Conservation (phyloP, 2,113 vertebrate species). For the Brienomyrus longianalis region DNA sequence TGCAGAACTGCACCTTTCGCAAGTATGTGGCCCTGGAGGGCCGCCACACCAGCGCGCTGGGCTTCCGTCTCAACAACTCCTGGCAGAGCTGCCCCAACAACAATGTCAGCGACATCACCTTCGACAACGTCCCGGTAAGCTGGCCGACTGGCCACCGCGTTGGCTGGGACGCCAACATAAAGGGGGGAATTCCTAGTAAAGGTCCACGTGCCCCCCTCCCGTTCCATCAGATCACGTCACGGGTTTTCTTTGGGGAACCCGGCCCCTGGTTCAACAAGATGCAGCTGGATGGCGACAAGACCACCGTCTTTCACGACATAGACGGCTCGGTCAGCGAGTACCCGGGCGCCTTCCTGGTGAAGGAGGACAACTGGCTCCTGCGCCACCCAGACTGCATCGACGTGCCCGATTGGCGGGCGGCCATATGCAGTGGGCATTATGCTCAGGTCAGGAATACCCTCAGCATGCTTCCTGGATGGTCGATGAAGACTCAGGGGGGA, state of each 20-base stretch:
- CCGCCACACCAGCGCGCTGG: slow-evolving; percentile 87
- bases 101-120: slow-evolving; percentile 73
- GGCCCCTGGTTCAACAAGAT: slow-evolving; percentile 91
- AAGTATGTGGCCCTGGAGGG: slow-evolving; percentile 81
- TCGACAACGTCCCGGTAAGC: slow-evolving; percentile 87
- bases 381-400: slow-evolving; percentile 88
- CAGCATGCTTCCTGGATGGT: neutral
- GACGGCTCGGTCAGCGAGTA: slow-evolving; percentile 92
- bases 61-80: slow-evolving; percentile 94
- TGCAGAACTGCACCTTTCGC: slow-evolving; percentile 92
- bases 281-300: slow-evolving; percentile 96
- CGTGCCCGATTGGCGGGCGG: slow-evolving; percentile 87
- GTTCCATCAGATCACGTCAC: slow-evolving; percentile 75
- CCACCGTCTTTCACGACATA: slow-evolving; percentile 84
- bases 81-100: slow-evolving; percentile 99
- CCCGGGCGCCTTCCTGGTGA: slow-evolving; percentile 85
- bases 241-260: slow-evolving; percentile 92
- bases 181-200: neutral
- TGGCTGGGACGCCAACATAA: neutral
- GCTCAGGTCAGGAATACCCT: slow-evolving; percentile 71
- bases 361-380: slow-evolving; percentile 92
- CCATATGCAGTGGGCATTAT: slow-evolving; percentile 84
- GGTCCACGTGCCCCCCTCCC: neutral
- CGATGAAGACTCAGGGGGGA: neutral
- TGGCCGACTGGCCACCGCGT: neutral